These are phyloP conservation scores for Oryctes rhinoceros DNA, from an alignment of 1,140 invertebrate species.

Conservation along the genomic window DNA sequence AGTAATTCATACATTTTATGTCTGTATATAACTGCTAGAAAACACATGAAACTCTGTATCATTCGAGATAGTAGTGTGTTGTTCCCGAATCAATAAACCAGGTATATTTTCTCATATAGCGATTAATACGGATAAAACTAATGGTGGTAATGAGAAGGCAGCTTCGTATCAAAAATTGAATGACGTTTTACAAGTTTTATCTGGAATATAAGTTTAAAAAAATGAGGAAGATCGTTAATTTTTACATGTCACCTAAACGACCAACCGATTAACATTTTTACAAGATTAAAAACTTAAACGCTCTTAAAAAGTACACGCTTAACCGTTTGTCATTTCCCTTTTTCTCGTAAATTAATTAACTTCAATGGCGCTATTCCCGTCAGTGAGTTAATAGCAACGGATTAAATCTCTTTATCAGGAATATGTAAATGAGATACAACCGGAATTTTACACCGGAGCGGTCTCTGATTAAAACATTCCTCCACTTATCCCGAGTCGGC, in stretches of 20 bases:
- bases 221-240: not conserved
- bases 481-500: not conserved
- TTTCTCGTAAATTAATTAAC: slow-evolving; percentile 34
- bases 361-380: not conserved
- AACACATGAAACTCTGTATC: not conserved
- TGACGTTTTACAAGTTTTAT: not conserved
- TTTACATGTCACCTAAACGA: not conserved
- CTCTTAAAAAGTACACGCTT: slow-evolving; percentile 6
- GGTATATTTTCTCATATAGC: slow-evolving; percentile 31
- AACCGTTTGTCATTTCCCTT: not conserved
- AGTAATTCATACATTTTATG: slow-evolving; percentile 30
- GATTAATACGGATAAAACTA: no score
- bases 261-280: not conserved
- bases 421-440: slow-evolving; percentile 26
- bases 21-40: not conserved
- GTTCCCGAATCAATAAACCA: slow-evolving; percentile 6
- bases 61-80: not conserved
- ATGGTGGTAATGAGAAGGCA: not conserved
- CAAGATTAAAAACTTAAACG: not conserved
- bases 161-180: no score
- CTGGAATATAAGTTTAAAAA: not conserved
- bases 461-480: slow-evolving; percentile 22
- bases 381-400: not conserved
- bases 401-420: slow-evolving; percentile 16
- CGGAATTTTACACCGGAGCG: not conserved